Percentiles rank a stretch among this genome's conserved stretches.
phyloP scores from a whole-genome alignment of 1,140 invertebrate genomes.

The Nasonia longicornis region DNA sequence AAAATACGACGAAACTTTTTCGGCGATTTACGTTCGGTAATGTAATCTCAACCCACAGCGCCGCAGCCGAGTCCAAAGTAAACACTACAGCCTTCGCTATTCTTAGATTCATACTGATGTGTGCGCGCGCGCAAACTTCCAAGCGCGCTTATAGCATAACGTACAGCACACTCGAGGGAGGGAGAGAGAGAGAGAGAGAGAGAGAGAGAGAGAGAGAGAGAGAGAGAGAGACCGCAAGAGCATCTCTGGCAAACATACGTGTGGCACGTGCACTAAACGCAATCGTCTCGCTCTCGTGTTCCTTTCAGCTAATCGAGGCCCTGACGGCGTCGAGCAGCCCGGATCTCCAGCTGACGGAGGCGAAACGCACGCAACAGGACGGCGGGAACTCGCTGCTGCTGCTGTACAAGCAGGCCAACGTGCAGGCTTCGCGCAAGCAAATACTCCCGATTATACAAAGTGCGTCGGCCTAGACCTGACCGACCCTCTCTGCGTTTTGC shows the following conservation, averaged over 20 bases:
- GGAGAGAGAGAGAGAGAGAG: too few species aligned
- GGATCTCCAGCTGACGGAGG: constrained; percentile 57
- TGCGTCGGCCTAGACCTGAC: constrained; percentile 50
- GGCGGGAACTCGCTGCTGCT: constrained; percentile 45
- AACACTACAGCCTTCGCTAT: too few species aligned
- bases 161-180: too few species aligned
- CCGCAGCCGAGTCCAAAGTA: too few species aligned
- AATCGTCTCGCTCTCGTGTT: not conserved
- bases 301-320: constrained; percentile 57
- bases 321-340: constrained; percentile 51
- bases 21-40: too few species aligned
- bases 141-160: too few species aligned
- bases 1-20: too few species aligned
- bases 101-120: too few species aligned
- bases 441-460: constrained; percentile 73
- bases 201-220: too few species aligned
- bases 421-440: constrained; percentile 73
- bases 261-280: not conserved
- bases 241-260: not conserved
- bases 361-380: constrained; percentile 33
- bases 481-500: not conserved
- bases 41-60: too few species aligned
- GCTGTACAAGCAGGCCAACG: constrained; percentile 70
- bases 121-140: too few species aligned
- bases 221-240: not conserved